phyloP scores from a whole-genome alignment of 2,797 vertebrate species.

The Trichosurus vulpecula region DNA sequence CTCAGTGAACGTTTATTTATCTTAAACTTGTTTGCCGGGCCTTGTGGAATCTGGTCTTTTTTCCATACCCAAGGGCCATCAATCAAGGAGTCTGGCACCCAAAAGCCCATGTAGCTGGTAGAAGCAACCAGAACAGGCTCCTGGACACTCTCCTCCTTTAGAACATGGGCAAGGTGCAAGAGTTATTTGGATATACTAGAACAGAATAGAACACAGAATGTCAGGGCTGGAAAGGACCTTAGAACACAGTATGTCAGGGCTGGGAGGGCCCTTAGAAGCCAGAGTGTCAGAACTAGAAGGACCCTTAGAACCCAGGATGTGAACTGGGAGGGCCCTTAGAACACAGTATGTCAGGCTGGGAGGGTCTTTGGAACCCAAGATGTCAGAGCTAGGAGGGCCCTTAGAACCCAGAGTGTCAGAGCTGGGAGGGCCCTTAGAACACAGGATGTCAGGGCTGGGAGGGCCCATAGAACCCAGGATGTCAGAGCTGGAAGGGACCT shows the following conservation, averaged over 20 bases:
- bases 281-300: neutral
- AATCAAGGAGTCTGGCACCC: neutral
- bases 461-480: no score
- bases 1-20: neutral
- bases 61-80: neutral
- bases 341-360: no score
- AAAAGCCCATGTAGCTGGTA: neutral
- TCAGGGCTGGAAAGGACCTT: neutral
- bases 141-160: neutral
- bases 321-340: no score
- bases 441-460: no score
- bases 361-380: neutral
- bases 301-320: no score
- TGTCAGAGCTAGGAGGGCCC: neutral
- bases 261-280: neutral
- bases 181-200: neutral
- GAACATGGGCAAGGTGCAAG: neutral
- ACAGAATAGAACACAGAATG: neutral
- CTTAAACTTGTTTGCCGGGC: neutral
- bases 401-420: no score
- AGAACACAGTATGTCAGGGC: neutral
- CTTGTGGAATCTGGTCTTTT: slow-evolving; percentile 1
- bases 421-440: no score
- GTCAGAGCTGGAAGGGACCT: no score
- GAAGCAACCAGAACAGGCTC: neutral